Evolutionary conservation across 2,797 vertebrate genomes (phyloP).

Genomic region (Peromyscus eremicus): DNA sequence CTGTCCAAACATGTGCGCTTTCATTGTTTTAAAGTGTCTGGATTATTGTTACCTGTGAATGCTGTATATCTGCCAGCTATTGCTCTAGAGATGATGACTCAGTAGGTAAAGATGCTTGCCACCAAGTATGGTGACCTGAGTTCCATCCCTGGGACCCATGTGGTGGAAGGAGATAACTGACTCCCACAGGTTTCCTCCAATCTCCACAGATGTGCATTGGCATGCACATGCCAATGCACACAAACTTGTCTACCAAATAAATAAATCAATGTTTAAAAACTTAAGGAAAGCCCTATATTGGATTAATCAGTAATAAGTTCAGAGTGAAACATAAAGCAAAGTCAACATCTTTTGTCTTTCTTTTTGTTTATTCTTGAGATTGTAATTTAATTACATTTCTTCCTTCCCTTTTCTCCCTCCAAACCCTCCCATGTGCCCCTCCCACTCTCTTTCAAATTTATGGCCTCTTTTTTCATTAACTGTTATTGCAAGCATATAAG

Average conservation of each 20-base stretch:
- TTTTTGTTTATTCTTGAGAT: background rate
- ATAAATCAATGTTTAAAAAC: background rate
- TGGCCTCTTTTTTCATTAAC: too few species aligned
- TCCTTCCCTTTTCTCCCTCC: background rate
- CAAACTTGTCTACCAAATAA: background rate
- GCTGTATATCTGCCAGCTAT: background rate
- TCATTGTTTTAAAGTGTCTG: background rate
- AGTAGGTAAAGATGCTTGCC: background rate
- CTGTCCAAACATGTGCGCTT: background rate
- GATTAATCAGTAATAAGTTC: background rate
- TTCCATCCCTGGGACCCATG: background rate
- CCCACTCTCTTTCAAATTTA: background rate
- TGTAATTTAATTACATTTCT: background rate
- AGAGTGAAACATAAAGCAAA: background rate
- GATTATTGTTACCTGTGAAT: background rate
- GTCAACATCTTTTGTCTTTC: background rate
- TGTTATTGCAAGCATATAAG: background rate
- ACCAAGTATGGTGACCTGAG: background rate
- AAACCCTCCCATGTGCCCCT: background rate
- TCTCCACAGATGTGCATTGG: background rate
- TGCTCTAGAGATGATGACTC: background rate
- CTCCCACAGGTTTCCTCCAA: background rate
- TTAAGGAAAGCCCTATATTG: background rate
- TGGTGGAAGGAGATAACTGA: background rate
- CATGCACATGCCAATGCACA: background rate